Conservation (phyloP, 2,113 vertebrate species). For the Phaethon lepturus region DNA sequence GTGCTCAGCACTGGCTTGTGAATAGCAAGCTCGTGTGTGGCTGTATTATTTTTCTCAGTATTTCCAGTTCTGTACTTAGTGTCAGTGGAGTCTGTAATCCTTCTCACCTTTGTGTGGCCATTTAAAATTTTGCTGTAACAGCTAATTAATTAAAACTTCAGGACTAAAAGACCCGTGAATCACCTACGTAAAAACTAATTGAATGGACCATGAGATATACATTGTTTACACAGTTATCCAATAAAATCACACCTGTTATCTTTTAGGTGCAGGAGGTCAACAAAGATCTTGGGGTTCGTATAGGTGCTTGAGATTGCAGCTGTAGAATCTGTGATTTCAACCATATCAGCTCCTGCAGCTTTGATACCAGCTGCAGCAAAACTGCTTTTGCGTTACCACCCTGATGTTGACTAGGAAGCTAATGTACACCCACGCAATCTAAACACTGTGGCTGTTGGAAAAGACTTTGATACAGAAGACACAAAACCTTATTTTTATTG, state of each 20-base stretch:
- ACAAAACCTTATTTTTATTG: not conserved
- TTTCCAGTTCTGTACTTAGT: not conserved
- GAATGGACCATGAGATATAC: not conserved
- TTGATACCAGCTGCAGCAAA: not conserved
- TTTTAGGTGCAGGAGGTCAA: not conserved
- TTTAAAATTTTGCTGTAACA: not conserved
- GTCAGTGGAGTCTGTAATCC: not conserved
- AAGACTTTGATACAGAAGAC: not conserved
- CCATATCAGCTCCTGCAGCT: not conserved
- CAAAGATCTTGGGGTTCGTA: not conserved
- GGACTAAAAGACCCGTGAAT: not conserved
- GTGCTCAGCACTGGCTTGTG: not conserved
- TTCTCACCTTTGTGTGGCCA: not conserved
- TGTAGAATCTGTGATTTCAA: not conserved
- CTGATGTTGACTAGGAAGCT: not conserved
- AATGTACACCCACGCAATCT: not conserved
- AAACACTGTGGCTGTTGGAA: not conserved
- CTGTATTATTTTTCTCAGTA: not conserved
- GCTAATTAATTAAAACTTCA: not conserved
- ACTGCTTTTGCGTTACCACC: not conserved
- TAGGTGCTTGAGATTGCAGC: not conserved
- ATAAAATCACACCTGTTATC: not conserved
- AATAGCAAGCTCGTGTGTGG: not conserved
- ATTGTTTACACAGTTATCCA: not conserved
- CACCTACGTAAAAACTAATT: not conserved